Evolutionary conservation across 2,797 vertebrate genomes (phyloP).

Genomic region (Falco rusticolus): DNA sequence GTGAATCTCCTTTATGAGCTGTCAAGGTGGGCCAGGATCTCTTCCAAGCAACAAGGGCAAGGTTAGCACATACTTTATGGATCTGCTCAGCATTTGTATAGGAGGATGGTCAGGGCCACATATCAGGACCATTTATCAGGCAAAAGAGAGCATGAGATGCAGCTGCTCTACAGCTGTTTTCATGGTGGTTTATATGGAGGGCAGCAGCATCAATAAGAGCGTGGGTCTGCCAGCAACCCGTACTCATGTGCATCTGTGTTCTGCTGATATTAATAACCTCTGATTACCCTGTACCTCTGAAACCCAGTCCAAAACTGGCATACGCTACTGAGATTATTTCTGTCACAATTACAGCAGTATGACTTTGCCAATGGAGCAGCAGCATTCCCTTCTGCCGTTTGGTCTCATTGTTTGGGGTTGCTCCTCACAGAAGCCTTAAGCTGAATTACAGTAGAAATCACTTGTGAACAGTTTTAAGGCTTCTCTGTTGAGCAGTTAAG

Average conservation of each 20-base stretch:
- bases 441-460: background rate
- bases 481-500: background rate
- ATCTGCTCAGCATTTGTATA: background rate
- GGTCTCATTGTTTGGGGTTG: background rate
- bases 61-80: background rate
- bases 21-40: background rate
- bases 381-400: background rate
- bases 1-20: background rate
- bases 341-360: background rate
- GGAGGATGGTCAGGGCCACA: background rate
- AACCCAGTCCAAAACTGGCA: background rate
- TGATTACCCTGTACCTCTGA: background rate
- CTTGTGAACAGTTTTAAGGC: background rate
- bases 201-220: background rate
- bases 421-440: background rate
- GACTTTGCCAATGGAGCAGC: background rate
- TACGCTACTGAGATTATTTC: background rate
- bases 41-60: background rate
- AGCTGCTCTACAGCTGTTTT: background rate
- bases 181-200: background rate
- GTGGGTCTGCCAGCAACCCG: background rate
- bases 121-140: background rate
- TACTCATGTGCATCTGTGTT: background rate
- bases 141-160: background rate
- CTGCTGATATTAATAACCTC: background rate